A percentile compares a stretch with the other conserved stretches of the same genome.
phyloP scores from a whole-genome alignment of 35 echinoderm and acorn worm species.

The Patiria miniata region DNA sequence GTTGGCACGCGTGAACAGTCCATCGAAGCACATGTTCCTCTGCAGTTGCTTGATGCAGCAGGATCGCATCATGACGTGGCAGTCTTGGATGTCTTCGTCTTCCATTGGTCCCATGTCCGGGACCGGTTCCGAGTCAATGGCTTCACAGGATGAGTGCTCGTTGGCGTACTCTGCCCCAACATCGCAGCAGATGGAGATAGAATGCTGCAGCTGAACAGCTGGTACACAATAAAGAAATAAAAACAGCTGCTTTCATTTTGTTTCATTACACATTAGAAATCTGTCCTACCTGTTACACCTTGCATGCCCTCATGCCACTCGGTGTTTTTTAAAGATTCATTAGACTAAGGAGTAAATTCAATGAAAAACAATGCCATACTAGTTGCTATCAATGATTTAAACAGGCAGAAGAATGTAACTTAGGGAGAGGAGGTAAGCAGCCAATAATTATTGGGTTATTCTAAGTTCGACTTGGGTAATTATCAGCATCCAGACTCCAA shows the following conservation, averaged over 20 bases:
- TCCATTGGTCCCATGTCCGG: neutral
- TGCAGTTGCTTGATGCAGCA: conserved; percentile 52
- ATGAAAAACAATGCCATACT: no score
- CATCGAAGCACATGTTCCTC: conserved; percentile 40
- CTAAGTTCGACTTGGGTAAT: no score
- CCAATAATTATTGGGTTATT: no score
- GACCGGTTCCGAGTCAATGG: conserved; percentile 26
- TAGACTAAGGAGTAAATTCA: no score
- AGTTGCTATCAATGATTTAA: no score
- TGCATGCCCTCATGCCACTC: no score
- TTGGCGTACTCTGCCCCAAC: conserved; percentile 45
- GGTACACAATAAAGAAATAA: neutral
- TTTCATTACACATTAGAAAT: no score
- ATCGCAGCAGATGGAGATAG: conserved; percentile 72
- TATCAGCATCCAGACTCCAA: no score
- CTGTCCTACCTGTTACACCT: no score
- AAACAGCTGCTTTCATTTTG: neutral
- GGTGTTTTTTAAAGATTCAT: no score
- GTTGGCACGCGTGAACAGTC: conserved; percentile 8
- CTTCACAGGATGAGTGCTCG: conserved; percentile 31
- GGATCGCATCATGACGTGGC: conserved; percentile 48
- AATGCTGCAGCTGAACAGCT: conserved; percentile 38
- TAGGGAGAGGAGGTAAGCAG: no score
- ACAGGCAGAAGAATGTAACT: no score
- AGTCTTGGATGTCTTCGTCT: conserved; percentile 36